A percentile compares a stretch with the other conserved stretches of the same genome.
phyloP scores from a whole-genome alignment of 2,888 invertebrate genomes.

The Glaucopsyche alexis region DNA sequence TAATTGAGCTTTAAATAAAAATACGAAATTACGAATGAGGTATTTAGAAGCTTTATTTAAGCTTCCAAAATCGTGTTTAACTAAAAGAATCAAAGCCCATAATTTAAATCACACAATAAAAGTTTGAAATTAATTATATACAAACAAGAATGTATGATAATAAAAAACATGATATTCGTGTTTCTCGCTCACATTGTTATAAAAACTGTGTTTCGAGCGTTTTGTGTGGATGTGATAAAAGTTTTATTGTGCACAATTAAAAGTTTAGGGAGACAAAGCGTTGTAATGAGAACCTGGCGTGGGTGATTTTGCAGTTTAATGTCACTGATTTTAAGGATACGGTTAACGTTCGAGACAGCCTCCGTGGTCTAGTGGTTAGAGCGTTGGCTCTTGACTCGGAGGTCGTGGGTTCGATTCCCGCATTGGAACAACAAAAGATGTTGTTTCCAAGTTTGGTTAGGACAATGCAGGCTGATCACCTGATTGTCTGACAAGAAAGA shows the following conservation, averaged over 20 bases:
- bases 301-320: constrained; percentile 39
- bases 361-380: too few species aligned
- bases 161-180: constrained; percentile 30
- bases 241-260: constrained; percentile 58
- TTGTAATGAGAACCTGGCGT: constrained; percentile 47
- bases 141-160: constrained; percentile 13
- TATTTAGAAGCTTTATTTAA: too few species aligned
- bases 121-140: constrained; percentile 14
- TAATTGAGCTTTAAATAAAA: background rate
- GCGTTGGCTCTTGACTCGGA: too few species aligned
- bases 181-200: constrained; percentile 39
- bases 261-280: constrained; percentile 50
- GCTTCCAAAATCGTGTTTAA: background rate
- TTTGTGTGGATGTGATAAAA: constrained; percentile 27
- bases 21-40: background rate
- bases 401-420: too few species aligned
- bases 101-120: background rate
- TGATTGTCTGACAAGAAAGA: too few species aligned
- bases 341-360: constrained; percentile 1
- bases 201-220: constrained; percentile 31
- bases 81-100: background rate
- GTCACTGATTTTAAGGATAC: constrained; percentile 31
- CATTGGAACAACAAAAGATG: too few species aligned
- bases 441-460: too few species aligned
- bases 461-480: too few species aligned